phyloP scores from a whole-genome alignment of 2,888 invertebrate species.

The Galerucella calmariensis region DNA sequence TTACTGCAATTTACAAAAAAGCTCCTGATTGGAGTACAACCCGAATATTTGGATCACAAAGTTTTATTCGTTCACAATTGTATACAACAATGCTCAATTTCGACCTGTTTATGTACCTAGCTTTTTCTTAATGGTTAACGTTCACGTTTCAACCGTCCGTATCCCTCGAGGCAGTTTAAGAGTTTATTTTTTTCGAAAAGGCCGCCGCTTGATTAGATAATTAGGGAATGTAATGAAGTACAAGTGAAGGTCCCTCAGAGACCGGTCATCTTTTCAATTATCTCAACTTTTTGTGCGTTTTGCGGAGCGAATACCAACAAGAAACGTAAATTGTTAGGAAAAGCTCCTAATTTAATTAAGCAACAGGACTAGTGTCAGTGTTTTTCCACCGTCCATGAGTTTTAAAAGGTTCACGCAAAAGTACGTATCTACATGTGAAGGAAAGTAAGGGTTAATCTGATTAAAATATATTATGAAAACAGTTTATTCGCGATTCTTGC shows the following conservation, averaged over 20 bases:
- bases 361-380: not conserved
- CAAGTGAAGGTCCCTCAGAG: slow-evolving; percentile 31
- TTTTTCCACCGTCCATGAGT: not conserved
- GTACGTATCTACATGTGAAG: not conserved
- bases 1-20: too few relatives aligned
- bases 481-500: not conserved
- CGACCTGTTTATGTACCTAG: not conserved
- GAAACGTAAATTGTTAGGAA: slow-evolving; percentile 7
- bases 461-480: not conserved
- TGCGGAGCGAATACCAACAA: slow-evolving; percentile 14
- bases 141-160: slow-evolving; percentile 10
- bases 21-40: too few relatives aligned
- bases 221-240: slow-evolving; percentile 32
- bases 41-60: not conserved
- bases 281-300: slow-evolving; percentile 27
- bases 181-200: slow-evolving; percentile 27
- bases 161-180: slow-evolving; percentile 20
- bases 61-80: not conserved
- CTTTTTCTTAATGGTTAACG: slow-evolving; percentile 25
- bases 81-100: not conserved
- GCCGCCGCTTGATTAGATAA: slow-evolving; percentile 30
- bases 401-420: not conserved
- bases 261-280: slow-evolving; percentile 35
- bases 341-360: slow-evolving; percentile 13
- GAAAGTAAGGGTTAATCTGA: not conserved